Base-by-base conservation (phyloP, 2,797 vertebrate genomes). In the Enteromius paludinosus region DNA sequence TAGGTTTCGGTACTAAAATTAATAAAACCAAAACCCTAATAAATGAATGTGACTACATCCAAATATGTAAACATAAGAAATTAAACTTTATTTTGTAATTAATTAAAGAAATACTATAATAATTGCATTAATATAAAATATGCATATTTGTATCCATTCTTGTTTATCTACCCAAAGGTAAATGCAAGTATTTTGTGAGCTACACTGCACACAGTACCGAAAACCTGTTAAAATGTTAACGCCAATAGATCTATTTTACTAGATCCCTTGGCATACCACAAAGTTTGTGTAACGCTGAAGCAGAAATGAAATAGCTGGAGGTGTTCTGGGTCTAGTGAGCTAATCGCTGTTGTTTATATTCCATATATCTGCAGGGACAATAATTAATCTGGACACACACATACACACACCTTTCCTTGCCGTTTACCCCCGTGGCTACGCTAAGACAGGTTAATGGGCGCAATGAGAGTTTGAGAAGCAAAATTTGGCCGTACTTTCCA, bases 291-390 rank as follows among this genome's bases (percentile, higher is more conserved):
- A 78, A 82, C 25, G 49, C n/a, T 62, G 38, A 45, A 83, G 43
- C 64, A 43, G 4, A 52, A 59, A 70, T 59, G 35, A 85, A 68
- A 81, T 68, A 41, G 71, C 73, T 79, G 62, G 81, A 76, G 73
- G 87, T 82, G 72, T 78, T 87, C 61, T 62, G 78, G 79, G 72
- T 75, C 54, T 49, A 23, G 79, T 81, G 77, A 86, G 74, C 82
- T 84, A 81, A 86, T 84, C 74, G 20, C 80, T 72, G 70, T 66
- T 87, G 85, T 88, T 88, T 88, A 87, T 84, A 84, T 87, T 88
- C 69, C 62, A 84, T 87, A 78, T 72, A 85, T 82, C 87, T 73
- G 41, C 68, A 49, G 62, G 85, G 75, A 84, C 43, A 66, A 82
- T 87, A 88, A 87, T 89, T 84, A 86, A 83, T 71, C 52, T 38